Conservation (phyloP, 2,113 vertebrate species). For the Prochilodus magdalenae region DNA sequence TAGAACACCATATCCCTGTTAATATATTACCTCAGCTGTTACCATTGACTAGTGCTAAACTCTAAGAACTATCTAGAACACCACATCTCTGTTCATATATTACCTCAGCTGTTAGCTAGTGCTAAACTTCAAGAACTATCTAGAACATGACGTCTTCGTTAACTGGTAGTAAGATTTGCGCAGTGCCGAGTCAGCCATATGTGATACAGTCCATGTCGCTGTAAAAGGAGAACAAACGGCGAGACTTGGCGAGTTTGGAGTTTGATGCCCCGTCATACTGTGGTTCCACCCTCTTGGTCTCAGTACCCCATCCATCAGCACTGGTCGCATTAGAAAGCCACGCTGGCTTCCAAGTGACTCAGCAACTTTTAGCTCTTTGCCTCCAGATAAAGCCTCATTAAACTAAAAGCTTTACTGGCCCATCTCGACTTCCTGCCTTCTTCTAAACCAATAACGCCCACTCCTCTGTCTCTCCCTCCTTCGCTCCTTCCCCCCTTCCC, state of each 20-base stretch:
- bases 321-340: slow-evolving; percentile 52
- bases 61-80: too few species aligned
- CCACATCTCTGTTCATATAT: too few species aligned
- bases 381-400: slow-evolving; percentile 84
- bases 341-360: slow-evolving; percentile 69
- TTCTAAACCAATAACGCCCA: slow-evolving; percentile 72
- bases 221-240: background rate
- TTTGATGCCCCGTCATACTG: background rate
- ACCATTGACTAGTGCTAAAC: too few species aligned
- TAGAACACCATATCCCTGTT: too few species aligned
- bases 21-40: too few species aligned
- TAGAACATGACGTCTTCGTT: too few species aligned
- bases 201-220: background rate
- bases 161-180: too few species aligned
- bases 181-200: too few species aligned
- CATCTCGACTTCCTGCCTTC: slow-evolving; percentile 55
- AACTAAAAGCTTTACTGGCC: slow-evolving; percentile 87
- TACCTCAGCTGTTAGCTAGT: too few species aligned
- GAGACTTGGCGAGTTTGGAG: background rate
- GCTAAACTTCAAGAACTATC: too few species aligned
- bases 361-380: slow-evolving; percentile 66
- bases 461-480: slow-evolving; percentile 61
- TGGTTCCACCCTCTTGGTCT: slow-evolving; percentile 22
- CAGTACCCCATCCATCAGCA: slow-evolving; percentile 50
- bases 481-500: slow-evolving; percentile 48